Percentiles rank a stretch among this genome's conserved stretches.
Evolutionary conservation across 2,113 vertebrate species (phyloP).

Genomic region (Cinclus mexicanus): DNA sequence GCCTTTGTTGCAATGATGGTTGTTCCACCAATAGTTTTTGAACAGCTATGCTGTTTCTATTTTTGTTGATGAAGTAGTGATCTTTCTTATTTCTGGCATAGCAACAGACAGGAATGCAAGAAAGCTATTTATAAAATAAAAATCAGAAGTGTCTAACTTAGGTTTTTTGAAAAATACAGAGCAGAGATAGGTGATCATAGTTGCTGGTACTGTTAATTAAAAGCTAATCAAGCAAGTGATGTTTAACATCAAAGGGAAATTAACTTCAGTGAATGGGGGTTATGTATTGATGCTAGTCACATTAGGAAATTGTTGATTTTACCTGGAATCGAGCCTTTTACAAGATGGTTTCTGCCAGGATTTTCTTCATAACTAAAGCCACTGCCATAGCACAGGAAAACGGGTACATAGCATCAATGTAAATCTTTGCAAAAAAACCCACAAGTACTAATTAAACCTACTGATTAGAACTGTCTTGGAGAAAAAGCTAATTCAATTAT

Average conservation of each 20-base stretch:
- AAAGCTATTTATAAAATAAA: not conserved
- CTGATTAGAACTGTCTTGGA: not conserved
- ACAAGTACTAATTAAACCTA: slow-evolving; percentile 19
- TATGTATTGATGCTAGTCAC: not conserved
- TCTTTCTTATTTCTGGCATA: not conserved
- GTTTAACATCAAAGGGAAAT: not conserved
- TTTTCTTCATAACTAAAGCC: not conserved
- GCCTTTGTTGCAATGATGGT: not conserved
- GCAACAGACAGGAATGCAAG: not conserved
- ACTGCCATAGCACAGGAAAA: not conserved
- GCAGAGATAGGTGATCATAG: not conserved
- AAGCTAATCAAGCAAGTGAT: not conserved
- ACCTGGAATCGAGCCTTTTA: not conserved
- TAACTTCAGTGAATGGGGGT: not conserved
- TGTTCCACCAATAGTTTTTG: not conserved
- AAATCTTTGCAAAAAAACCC: not conserved
- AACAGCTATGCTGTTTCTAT: not conserved
- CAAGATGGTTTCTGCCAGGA: not conserved
- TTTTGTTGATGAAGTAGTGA: not conserved
- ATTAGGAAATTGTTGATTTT: not conserved
- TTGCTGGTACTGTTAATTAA: not conserved
- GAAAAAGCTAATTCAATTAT: not conserved
- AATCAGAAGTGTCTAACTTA: not conserved
- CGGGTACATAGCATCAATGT: not conserved
- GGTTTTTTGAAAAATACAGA: not conserved